Evolutionary conservation across 2,113 vertebrate species (phyloP).

Genomic region (Petrocephalus zakoni): DNA sequence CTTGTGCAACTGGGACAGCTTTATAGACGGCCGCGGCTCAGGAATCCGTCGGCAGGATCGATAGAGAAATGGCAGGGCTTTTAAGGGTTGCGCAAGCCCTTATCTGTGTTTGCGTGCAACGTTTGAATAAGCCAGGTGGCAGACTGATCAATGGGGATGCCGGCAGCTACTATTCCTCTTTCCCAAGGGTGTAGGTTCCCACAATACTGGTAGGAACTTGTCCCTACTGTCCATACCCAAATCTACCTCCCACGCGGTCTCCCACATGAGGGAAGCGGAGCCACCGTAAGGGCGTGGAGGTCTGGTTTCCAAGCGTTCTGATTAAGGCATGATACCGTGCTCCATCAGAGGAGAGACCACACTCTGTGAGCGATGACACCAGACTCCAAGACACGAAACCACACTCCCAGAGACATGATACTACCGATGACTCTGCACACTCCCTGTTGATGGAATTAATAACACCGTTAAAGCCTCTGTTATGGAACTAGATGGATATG

Average conservation of each 20-base stretch:
- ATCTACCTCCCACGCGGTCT: constrained; percentile 26
- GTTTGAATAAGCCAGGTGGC: constrained; percentile 45
- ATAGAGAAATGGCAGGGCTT: constrained; percentile 35
- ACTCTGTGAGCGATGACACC: not conserved
- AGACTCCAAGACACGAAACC: not conserved
- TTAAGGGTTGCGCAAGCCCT: constrained; percentile 42
- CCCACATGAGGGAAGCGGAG: constrained; percentile 36
- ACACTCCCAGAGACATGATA: not conserved
- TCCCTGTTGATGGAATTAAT: not conserved
- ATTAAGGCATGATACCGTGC: not conserved
- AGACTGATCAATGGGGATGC: constrained; percentile 44
- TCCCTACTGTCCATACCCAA: not conserved
- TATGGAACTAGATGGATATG: not conserved
- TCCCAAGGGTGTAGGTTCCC: constrained; percentile 3
- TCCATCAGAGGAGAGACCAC: not conserved
- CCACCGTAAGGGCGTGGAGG: constrained; percentile 34
- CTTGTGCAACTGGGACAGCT: constrained; percentile 28
- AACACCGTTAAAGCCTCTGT: not conserved
- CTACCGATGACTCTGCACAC: not conserved
- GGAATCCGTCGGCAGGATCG: constrained; percentile 34
- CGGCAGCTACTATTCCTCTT: constrained; percentile 30
- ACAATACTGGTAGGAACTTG: not conserved
- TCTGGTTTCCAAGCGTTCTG: not conserved
- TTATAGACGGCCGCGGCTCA: constrained; percentile 32
- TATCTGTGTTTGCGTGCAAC: constrained; percentile 45